These are phyloP conservation scores for Arctocebus calabarensis DNA, from an alignment of 2,797 vertebrate genomes.

Conservation along the genomic window DNA sequence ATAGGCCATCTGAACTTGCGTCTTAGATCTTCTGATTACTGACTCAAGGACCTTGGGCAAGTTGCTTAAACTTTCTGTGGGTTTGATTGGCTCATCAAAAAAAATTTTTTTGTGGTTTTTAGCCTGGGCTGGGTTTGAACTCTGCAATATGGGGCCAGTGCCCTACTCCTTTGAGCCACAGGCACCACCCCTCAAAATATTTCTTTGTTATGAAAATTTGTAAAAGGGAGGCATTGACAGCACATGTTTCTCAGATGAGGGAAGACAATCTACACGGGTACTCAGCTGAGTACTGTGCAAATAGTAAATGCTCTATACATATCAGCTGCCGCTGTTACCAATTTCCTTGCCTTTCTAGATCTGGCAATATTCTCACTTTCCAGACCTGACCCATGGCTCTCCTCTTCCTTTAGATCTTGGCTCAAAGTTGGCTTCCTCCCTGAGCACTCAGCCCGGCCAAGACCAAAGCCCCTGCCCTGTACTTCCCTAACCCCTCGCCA, in stretches of 20 bases:
- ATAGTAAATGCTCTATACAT: neutral
- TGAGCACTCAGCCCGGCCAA: neutral
- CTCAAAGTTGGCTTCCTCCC: constrained; percentile 8
- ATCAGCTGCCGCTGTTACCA: neutral
- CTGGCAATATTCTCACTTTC: neutral
- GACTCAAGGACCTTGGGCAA: neutral
- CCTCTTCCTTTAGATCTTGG: neutral
- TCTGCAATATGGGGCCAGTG: too few relatives aligned
- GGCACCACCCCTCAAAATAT: neutral
- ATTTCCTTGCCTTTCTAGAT: neutral
- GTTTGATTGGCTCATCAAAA: neutral
- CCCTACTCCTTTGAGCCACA: too few relatives aligned
- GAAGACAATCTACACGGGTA: fast-evolving
- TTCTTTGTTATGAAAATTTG: neutral
- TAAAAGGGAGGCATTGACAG: neutral
- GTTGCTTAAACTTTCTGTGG: neutral
- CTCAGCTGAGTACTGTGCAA: neutral
- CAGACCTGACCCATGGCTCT: neutral
- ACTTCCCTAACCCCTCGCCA: neutral
- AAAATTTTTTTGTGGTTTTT: too few relatives aligned
- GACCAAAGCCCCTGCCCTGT: neutral
- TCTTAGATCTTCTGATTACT: neutral
- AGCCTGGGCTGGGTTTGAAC: too few relatives aligned
- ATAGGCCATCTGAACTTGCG: neutral
- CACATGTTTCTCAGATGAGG: neutral